Evolutionary conservation across 2,888 invertebrate genomes (phyloP), one percentile per base, ranked within the genome.

Genomic region (Alviniconcha strummeri): DNA sequence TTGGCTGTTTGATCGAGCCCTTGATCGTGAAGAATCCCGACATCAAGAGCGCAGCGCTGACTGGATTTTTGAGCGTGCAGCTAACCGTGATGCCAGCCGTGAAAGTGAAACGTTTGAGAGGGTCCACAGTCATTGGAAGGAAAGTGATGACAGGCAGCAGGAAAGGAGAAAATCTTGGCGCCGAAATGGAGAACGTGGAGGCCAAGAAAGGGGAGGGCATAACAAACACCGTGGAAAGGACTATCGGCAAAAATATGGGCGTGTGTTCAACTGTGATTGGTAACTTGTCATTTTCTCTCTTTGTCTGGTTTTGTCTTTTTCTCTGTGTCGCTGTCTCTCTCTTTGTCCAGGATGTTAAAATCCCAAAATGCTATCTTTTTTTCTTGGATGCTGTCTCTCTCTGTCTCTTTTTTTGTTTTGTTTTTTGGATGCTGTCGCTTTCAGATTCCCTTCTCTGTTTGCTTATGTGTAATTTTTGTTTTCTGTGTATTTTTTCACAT

Each of bases 1-100:
- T 36, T 84, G 86, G 86, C 54, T 84, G n/a, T 83, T 84, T 80
- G 80, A 84, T 17, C 82, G 82, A n/a, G 84, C 84, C 0, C 15
- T 67, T n/a, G 77, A 84, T 19, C 77, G 84, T 7, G 80, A 80
- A 55, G 7, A 60, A 1, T 72, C 69, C 17, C 84, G 83, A 54
- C 71, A 82, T 11, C 56, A 81, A 11, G 67, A 80, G 55, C 60
- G 57, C n/a, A 76, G 71, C 64, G 79, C 84, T 9, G 78, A 77
- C 74, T 86, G 84, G 85, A 8, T 83, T 54, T 86, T 83, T 77
- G 80, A 86, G 69, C 76, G 84, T 55, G 80, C 83, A 15, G 67
- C 57, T n/a, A 7, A 60, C 11, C 60, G 67, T 15, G 71, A 52
- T 55, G 81, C 54, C 4, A 17, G 17, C 36, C 55, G 60, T 55